Percentiles rank a stretch among this genome's conserved stretches.
Conservation (phyloP, 2,888 invertebrate genomes). For the Eretmocerus hayati region DNA sequence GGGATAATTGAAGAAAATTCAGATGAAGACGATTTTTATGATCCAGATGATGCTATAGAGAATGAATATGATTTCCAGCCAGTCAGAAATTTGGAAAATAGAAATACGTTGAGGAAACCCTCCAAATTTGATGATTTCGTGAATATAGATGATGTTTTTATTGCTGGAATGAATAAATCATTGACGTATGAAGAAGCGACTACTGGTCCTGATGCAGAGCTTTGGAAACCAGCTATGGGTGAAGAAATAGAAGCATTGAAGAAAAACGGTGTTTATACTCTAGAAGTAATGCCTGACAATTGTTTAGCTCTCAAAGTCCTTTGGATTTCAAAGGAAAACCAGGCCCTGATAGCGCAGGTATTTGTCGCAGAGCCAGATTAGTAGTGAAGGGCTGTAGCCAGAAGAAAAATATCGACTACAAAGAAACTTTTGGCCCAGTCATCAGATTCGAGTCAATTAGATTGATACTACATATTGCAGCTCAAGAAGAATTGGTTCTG, state of each 20-base stretch:
- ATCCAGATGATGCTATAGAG: too few species aligned
- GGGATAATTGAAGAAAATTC: too few species aligned
- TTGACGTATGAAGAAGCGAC: neutral
- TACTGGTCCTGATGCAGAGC: neutral
- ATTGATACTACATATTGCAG: neutral
- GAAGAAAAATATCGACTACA: neutral
- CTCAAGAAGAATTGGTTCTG: neutral
- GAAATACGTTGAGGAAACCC: too few species aligned
- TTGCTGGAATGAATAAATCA: neutral
- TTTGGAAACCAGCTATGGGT: neutral
- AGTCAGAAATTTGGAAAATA: too few species aligned
- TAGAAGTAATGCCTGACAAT: neutral
- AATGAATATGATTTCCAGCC: too few species aligned
- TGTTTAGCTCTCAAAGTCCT: neutral
- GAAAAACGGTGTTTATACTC: neutral
- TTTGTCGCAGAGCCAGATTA: neutral
- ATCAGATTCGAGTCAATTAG: neutral
- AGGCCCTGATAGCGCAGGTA: neutral
- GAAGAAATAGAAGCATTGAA: neutral
- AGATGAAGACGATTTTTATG: too few species aligned
- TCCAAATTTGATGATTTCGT: too few species aligned
- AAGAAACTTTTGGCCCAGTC: neutral
- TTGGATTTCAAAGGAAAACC: constrained; percentile 1
- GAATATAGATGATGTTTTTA: neutral
- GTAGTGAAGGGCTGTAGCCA: neutral